Evolutionary conservation across 2,888 invertebrate genomes (phyloP), one percentile per base, ranked within the genome.

Genomic region (Microctonus hyperodae): DNA sequence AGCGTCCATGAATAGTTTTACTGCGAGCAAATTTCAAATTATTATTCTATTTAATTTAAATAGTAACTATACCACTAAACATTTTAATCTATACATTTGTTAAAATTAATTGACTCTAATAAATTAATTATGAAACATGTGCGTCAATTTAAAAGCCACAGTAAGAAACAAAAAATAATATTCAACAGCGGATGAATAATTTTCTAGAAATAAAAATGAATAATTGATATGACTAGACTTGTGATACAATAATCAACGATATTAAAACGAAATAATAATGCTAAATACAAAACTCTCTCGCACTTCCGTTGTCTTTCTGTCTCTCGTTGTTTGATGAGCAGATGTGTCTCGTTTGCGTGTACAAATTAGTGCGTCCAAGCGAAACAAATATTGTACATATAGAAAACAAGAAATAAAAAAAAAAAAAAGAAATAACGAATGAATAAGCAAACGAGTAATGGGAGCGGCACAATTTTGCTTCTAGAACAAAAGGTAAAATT

Each of bases 1-100:
- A 37, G n/a, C 16, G 20, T 65, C 59, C 44, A 55, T 60, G 28
- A 60, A 59, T 65, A 60, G 65, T 65, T 58, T 28, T 22, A 1
- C 50, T 13, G 64, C 50, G 64, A 40, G 25, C 59, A 28, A 50
- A 51, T 40, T 40, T 53, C 22, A 16, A 20, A 11, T 16, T 22
- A 37, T 23, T 22, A 23, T 23, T 1, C n/a, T 13, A 23, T n/a
- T 28, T 28, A 28, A n/a, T n/a, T n/a, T n/a, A n/a, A n/a, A n/a
- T n/a, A n/a, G n/a, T n/a, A n/a, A n/a, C n/a, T n/a, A n/a, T n/a
- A n/a, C n/a, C n/a, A n/a, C n/a, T n/a, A n/a, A n/a, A n/a, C n/a
- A n/a, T n/a, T n/a, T n/a, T n/a, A n/a, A n/a, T n/a, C n/a, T n/a
- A n/a, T n/a, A n/a, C n/a, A n/a, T n/a, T n/a, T n/a, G n/a, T n/a